A percentile compares a stretch with the other conserved stretches of the same genome.
Evolutionary conservation across 2,888 invertebrate species (phyloP).

Genomic region (Polietes domitor): DNA sequence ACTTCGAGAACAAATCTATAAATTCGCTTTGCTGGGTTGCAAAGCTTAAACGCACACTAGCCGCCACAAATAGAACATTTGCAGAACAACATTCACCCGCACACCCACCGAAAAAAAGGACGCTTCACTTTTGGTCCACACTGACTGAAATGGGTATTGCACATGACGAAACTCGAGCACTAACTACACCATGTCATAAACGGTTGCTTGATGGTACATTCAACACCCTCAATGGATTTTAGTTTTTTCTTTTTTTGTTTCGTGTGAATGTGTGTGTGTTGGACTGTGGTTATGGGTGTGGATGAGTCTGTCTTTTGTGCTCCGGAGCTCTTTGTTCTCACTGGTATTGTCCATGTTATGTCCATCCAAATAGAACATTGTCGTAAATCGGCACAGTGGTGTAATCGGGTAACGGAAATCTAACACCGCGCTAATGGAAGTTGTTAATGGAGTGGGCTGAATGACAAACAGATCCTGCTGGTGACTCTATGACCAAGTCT

Average conservation of each 20-base stretch:
- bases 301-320: conserved; percentile 9
- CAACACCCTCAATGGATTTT: conserved; percentile 21
- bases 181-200: conserved; percentile 33
- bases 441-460: no score
- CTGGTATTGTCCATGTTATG: conserved; percentile 35
- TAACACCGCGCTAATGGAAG: not conserved
- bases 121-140: conserved; percentile 14
- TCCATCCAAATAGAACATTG: not conserved
- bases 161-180: conserved; percentile 39
- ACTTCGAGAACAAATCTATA: no score
- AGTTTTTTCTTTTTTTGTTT: not conserved
- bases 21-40: no score
- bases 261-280: not conserved
- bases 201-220: conserved; percentile 37
- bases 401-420: not conserved
- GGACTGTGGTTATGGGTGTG: conserved; percentile 5
- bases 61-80: not conserved
- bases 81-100: not conserved
- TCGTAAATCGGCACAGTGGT: conserved; percentile 16
- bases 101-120: not conserved
- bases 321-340: conserved; percentile 6
- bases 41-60: not conserved
- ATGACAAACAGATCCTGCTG: no score
- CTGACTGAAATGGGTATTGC: conserved; percentile 36
- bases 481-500: no score